These are phyloP conservation scores for Brienomyrus brachyistius DNA, from an alignment of 2,113 vertebrate species.

Conservation along the genomic window DNA sequence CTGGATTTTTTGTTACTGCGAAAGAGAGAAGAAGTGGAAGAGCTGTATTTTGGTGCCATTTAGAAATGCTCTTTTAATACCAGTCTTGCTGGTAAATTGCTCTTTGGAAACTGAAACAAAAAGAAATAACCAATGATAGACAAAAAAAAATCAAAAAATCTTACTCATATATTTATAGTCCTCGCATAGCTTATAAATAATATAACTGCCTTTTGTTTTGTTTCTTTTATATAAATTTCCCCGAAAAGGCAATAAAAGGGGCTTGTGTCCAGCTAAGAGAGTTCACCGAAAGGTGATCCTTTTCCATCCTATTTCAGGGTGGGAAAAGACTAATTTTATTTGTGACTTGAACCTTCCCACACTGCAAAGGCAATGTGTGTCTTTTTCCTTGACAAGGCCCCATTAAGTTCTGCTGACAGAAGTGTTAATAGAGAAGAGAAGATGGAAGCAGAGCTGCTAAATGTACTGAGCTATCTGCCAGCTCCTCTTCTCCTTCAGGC, in stretches of 20 bases:
- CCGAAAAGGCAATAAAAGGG: neutral
- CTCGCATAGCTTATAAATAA: neutral
- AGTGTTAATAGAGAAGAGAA: constrained; percentile 29
- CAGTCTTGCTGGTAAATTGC: neutral
- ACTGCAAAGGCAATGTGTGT: neutral
- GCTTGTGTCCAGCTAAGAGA: neutral
- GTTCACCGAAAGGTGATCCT: neutral
- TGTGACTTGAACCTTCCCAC: neutral
- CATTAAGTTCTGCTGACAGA: constrained; percentile 33
- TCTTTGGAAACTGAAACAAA: neutral
- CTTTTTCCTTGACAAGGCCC: constrained; percentile 17
- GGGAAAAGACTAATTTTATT: constrained; percentile 4
- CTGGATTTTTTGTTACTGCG: neutral
- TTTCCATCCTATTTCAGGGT: neutral
- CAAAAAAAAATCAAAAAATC: neutral
- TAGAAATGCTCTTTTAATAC: neutral
- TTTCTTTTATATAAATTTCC: neutral
- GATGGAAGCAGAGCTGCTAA: constrained; percentile 19
- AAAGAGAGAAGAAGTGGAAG: neutral
- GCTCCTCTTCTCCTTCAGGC: neutral
- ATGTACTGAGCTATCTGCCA: constrained; percentile 20
- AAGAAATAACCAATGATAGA: neutral
- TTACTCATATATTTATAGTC: neutral
- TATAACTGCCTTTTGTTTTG: neutral
- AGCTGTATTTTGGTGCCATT: neutral